phyloP scores from a whole-genome alignment of 2,888 invertebrate genomes.

The Drosophila eohydei region DNA sequence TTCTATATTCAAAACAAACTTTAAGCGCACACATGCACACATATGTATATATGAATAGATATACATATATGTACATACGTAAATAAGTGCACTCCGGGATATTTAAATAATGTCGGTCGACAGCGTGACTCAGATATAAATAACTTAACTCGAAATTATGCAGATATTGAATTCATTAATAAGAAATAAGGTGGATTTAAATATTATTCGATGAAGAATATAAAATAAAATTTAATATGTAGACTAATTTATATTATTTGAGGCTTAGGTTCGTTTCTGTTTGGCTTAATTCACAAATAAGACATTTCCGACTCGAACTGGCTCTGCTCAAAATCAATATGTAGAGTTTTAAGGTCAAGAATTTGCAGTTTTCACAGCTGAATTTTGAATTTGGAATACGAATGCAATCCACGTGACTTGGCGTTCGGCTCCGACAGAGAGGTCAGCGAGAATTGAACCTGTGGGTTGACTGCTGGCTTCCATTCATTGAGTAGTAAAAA shows the following conservation, averaged over 20 bases:
- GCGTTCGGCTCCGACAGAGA: slow-evolving; percentile 9
- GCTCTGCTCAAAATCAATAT: neutral
- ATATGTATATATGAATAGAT: neutral
- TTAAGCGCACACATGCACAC: neutral
- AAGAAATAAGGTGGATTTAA: neutral
- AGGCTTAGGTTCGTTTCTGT: no score
- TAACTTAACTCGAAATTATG: neutral
- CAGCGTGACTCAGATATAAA: neutral
- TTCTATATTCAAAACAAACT: slow-evolving; percentile 4
- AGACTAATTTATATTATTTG: neutral
- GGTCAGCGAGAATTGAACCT: slow-evolving; percentile 22
- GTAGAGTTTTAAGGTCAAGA: neutral
- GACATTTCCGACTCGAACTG: neutral
- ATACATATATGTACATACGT: neutral
- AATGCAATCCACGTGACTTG: slow-evolving; percentile 43
- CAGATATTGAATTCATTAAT: neutral
- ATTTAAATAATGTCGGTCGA: slow-evolving; percentile 10
- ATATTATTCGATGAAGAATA: neutral
- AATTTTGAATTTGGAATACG: neutral
- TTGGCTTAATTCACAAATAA: neutral
- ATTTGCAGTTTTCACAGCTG: neutral
- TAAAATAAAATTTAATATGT: neutral
- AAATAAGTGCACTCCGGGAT: slow-evolving; percentile 12
- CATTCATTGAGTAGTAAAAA: slow-evolving; percentile 43
- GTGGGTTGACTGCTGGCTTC: slow-evolving; percentile 22